Conservation (phyloP, 2,113 vertebrate genomes). For the Scophthalmus maximus region DNA sequence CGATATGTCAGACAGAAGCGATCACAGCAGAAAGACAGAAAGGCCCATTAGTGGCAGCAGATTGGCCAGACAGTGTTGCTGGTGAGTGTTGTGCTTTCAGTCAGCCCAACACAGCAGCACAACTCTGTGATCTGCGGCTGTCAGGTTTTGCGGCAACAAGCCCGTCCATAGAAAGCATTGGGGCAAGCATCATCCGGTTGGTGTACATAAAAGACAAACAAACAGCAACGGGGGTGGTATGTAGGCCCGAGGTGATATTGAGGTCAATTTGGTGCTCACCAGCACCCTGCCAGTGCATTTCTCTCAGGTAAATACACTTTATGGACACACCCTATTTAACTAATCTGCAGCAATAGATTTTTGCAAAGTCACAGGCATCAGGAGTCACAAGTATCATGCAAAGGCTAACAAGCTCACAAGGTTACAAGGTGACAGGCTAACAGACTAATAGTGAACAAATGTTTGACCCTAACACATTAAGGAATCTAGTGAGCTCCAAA, state of each 20-base stretch:
- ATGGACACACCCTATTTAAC: not conserved
- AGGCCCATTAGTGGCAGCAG: not conserved
- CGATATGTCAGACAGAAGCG: not conserved
- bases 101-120: not conserved
- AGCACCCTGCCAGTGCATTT: not conserved
- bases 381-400: not conserved
- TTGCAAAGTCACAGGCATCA: not conserved
- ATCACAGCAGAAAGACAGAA: not conserved
- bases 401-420: too few relatives aligned
- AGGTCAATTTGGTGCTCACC: too few relatives aligned
- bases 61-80: not conserved
- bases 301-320: not conserved
- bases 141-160: not conserved
- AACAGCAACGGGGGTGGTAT: too few relatives aligned
- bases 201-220: not conserved
- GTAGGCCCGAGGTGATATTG: not conserved
- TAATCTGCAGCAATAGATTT: not conserved
- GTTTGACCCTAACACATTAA: not conserved
- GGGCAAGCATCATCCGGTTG: not conserved
- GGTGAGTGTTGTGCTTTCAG: not conserved
- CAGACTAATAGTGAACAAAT: not conserved
- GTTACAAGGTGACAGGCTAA: not conserved
- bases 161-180: not conserved
- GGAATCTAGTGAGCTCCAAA: too few relatives aligned
- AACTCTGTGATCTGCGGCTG: too few relatives aligned